Percentiles rank a stretch among this genome's conserved stretches.
Evolutionary conservation across 2,113 vertebrate species (phyloP).

Genomic region (Limanda limanda): DNA sequence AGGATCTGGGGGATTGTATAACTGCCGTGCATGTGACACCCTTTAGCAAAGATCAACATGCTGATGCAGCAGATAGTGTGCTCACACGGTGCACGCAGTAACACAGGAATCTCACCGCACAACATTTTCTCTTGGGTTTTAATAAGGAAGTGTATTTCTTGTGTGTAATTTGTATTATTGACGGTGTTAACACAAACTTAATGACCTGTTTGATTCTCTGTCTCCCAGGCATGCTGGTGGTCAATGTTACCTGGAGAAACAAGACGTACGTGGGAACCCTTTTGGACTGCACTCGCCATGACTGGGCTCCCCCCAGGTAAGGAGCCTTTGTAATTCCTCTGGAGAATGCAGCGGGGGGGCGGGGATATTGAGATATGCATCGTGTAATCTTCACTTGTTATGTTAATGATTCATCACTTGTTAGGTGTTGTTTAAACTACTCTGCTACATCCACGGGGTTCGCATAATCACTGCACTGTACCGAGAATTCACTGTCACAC

Average conservation of each 20-base stretch:
- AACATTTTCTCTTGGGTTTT: neutral
- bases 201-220: slow-evolving; percentile 9
- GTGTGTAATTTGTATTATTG: neutral
- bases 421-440: slow-evolving; percentile 8
- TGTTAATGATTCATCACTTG: neutral
- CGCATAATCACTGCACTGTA: slow-evolving; percentile 15
- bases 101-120: neutral
- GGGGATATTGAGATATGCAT: no score
- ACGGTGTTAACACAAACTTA: slow-evolving; percentile 5
- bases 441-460: slow-evolving; percentile 14
- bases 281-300: slow-evolving; percentile 96
- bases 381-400: neutral
- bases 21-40: slow-evolving; percentile 19
- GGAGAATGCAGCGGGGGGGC: no score
- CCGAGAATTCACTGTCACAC: slow-evolving; percentile 42
- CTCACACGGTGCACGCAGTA: neutral
- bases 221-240: slow-evolving; percentile 94
- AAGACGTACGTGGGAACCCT: slow-evolving; percentile 98
- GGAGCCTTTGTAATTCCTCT: slow-evolving; percentile 21
- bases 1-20: slow-evolving; percentile 37
- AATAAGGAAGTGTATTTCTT: neutral
- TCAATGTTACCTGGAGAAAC: slow-evolving; percentile 99
- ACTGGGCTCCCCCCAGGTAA: slow-evolving; percentile 98
- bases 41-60: slow-evolving; percentile 40
- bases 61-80: slow-evolving; percentile 14